Conservation (phyloP, 37 sponge, comb jelly and placozoan genomes). For the Oopsacas minuta region DNA sequence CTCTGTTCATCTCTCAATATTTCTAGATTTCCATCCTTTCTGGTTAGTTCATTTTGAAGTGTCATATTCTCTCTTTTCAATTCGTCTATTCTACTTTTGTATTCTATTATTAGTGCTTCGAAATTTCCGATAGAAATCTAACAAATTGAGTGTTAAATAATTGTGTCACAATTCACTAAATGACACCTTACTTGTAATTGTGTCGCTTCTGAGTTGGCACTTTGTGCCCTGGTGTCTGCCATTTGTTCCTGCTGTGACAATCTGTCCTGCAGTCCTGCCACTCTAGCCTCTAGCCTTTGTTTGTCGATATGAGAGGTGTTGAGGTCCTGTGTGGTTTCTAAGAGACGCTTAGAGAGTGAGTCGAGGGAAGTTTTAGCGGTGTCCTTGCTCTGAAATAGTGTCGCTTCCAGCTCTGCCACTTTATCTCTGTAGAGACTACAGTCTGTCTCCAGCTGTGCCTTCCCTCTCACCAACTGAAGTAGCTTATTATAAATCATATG, state of each 20-base stretch:
- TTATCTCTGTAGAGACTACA: background rate
- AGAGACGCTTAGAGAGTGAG: background rate
- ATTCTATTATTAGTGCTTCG: background rate
- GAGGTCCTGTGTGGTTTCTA: background rate
- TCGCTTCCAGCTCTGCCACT: slow-evolving; percentile 15
- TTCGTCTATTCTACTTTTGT: background rate
- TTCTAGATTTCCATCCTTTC: background rate
- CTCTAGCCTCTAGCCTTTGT: background rate
- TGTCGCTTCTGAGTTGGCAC: slow-evolving; percentile 7
- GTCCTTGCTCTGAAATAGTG: slow-evolving; percentile 1
- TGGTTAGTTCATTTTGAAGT: background rate
- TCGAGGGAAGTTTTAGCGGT: background rate
- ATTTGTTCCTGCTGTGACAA: background rate
- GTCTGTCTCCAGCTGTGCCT: background rate
- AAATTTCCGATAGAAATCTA: background rate
- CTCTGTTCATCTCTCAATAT: background rate
- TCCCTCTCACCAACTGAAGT: background rate
- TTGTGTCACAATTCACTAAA: too few species aligned
- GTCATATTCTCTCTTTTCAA: slow-evolving; percentile 13
- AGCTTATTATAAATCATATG: too few species aligned
- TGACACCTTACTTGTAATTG: background rate
- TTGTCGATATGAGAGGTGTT: background rate
- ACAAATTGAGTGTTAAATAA: background rate
- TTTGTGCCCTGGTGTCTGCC: background rate
- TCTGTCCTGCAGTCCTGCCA: background rate